Conservation (phyloP, 2,797 vertebrate genomes). For the Aeoliscus strigatus region DNA sequence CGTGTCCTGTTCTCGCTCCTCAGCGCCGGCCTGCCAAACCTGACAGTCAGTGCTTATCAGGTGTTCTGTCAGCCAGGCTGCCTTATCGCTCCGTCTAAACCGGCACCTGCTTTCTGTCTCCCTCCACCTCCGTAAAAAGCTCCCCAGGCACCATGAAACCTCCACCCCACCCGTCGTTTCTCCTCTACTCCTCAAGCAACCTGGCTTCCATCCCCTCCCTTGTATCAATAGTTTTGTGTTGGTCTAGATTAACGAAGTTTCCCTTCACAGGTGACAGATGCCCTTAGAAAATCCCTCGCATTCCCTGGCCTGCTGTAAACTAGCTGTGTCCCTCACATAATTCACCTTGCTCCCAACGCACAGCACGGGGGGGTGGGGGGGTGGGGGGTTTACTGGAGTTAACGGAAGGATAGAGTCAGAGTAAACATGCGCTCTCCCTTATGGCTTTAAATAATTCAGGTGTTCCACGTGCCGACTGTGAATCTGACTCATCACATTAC, state of each 20-base stretch:
- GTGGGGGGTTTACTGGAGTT: constrained; percentile 14
- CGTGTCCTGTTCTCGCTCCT: constrained; percentile 21
- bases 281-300: constrained; percentile 25
- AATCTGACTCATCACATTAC: constrained; percentile 8
- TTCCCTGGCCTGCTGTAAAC: constrained; percentile 30
- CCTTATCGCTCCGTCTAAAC: constrained; percentile 62
- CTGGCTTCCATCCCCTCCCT: constrained; percentile 16
- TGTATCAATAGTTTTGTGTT: constrained; percentile 11
- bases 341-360: constrained; percentile 23
- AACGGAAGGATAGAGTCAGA: constrained; percentile 27
- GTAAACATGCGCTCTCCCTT: constrained; percentile 39
- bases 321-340: constrained; percentile 24
- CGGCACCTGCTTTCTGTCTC: constrained; percentile 65
- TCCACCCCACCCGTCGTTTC: constrained; percentile 7
- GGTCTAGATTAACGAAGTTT: constrained; percentile 12
- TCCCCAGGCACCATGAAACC: constrained; percentile 21
- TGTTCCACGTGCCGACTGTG: constrained; percentile 34
- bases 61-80: constrained; percentile 54
- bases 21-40: constrained; percentile 54
- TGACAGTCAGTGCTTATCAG: constrained; percentile 66
- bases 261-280: constrained; percentile 30
- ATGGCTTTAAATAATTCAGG: constrained; percentile 60
- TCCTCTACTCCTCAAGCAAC: constrained; percentile 13
- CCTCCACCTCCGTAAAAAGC: constrained; percentile 56
- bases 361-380: constrained; percentile 1